Evolutionary conservation across 2,113 vertebrate species (phyloP).

Genomic region (Phalacrocorax carbo): DNA sequence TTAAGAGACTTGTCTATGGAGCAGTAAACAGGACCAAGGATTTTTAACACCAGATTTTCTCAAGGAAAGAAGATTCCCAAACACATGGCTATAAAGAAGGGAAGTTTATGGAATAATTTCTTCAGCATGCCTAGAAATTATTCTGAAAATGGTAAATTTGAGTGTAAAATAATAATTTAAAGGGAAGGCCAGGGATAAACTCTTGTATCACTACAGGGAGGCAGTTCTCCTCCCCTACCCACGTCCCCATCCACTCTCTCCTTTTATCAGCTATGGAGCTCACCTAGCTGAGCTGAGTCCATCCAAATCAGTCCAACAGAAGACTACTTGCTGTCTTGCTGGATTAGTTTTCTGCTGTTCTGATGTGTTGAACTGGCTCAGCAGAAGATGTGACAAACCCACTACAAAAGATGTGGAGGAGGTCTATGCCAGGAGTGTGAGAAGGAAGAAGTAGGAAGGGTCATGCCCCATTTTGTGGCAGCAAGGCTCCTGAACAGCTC

Average conservation of each 20-base stretch:
- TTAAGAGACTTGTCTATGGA: neutral
- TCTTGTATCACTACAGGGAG: neutral
- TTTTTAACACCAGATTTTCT: neutral
- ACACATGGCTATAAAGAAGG: neutral
- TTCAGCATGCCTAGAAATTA: neutral
- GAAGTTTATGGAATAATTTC: neutral
- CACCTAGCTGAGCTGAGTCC: neutral
- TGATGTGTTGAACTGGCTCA: neutral
- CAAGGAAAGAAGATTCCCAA: neutral
- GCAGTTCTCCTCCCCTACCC: neutral
- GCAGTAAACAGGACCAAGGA: neutral
- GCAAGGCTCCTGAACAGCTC: neutral
- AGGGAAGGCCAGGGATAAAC: neutral
- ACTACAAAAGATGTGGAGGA: neutral
- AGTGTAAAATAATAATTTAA: neutral
- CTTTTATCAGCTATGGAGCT: neutral
- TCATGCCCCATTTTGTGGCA: neutral
- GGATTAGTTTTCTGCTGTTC: neutral
- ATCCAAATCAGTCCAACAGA: neutral
- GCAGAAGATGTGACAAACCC: neutral
- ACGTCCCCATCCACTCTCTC: accelerated
- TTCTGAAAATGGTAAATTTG: neutral
- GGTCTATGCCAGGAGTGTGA: neutral
- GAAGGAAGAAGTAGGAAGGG: neutral
- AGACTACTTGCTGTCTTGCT: neutral